These are phyloP conservation scores for Diadophis punctatus DNA, from an alignment of 2,113 vertebrate genomes.

Conservation along the genomic window DNA sequence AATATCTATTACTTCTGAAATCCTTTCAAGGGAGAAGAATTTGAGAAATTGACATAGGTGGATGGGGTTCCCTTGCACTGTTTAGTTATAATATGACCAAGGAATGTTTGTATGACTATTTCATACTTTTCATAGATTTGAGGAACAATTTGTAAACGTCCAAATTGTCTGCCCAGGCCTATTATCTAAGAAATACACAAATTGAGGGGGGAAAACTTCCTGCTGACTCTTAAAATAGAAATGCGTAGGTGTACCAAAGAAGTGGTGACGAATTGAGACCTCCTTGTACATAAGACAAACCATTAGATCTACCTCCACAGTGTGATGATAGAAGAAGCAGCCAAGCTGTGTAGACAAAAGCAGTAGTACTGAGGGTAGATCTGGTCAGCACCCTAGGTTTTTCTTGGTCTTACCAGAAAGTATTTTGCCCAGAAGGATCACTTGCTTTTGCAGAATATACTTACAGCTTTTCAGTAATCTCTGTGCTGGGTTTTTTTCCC, in stretches of 20 bases:
- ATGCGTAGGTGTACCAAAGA: not conserved
- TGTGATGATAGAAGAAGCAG: not conserved
- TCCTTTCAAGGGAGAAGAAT: not conserved
- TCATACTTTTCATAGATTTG: not conserved
- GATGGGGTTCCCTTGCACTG: not conserved
- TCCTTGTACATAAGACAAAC: not conserved
- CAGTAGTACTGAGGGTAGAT: not conserved
- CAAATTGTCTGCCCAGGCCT: not conserved
- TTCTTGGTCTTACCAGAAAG: not conserved
- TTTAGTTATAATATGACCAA: too few species aligned
- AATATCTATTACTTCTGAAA: not conserved
- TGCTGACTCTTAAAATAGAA: not conserved
- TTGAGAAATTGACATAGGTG: not conserved
- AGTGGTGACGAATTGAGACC: not conserved
- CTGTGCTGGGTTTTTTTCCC: not conserved
- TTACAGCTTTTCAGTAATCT: not conserved
- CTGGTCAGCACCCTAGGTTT: not conserved
- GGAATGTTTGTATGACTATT: not conserved
- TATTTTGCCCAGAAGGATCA: not conserved
- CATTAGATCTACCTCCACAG: not conserved
- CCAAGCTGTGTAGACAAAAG: not conserved
- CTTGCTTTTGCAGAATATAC: not conserved
- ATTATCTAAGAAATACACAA: not conserved
- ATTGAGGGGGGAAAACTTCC: not conserved
- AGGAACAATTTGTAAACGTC: not conserved